Conservation (phyloP, 2,113 vertebrate genomes). For the Bagarius yarrelli region DNA sequence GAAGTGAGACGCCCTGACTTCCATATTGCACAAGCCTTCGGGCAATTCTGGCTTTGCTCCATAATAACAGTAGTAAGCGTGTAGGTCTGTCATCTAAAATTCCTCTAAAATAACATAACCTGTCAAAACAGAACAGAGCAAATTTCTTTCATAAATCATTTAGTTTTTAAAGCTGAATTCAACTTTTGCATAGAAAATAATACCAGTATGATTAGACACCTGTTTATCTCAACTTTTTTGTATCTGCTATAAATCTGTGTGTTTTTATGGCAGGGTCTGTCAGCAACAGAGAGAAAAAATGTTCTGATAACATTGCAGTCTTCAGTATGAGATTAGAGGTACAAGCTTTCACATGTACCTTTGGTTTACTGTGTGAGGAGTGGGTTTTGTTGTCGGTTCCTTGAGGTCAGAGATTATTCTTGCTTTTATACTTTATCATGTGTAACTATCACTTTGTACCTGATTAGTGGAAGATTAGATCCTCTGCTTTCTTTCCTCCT, state of each 20-base stretch:
- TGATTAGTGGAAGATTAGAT: not conserved
- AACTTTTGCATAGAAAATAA: not conserved
- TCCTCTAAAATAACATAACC: not conserved
- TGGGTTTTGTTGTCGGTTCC: not conserved
- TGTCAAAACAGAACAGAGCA: not conserved
- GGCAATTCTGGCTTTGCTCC: not conserved
- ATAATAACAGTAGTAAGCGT: not conserved
- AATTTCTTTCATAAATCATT: not conserved
- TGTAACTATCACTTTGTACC: not conserved
- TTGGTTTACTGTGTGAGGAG: not conserved
- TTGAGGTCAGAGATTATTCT: not conserved
- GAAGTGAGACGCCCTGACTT: slow-evolving; percentile 21
- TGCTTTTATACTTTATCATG: not conserved
- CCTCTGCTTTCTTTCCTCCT: not conserved
- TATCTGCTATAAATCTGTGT: slow-evolving; percentile 32
- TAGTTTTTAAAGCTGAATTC: too few relatives aligned
- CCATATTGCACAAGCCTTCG: not conserved
- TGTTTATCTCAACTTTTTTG: slow-evolving; percentile 16
- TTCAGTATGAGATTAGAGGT: slow-evolving; percentile 2
- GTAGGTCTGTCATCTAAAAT: not conserved
- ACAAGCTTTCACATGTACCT: slow-evolving; percentile 52
- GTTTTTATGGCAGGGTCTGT: slow-evolving; percentile 32
- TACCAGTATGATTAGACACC: not conserved
- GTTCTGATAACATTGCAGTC: slow-evolving; percentile 54
- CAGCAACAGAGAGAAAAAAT: slow-evolving; percentile 24